Base-by-base conservation (phyloP, 2,113 vertebrate species). In the Laticauda laticaudata region DNA sequence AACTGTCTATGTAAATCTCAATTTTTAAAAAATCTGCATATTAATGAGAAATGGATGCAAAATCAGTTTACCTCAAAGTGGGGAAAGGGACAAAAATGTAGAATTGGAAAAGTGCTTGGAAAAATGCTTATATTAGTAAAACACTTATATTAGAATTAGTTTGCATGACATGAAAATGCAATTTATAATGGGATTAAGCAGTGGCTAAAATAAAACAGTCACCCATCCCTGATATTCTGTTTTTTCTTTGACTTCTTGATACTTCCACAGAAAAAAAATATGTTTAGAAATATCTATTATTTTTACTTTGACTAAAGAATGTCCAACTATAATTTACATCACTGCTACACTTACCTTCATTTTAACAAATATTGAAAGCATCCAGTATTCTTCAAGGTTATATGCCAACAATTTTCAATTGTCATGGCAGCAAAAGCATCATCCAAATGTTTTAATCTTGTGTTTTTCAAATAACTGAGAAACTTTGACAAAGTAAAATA, bases 401-500 rank as follows among this genome's bases (percentile, higher is more conserved):
- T 21, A 75, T 29, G 69, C 48, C 9, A 90, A 34, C 88, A 14
- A 21, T 92, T 26, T 93, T 75, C 12, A 87, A 34, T 53, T 90
- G 87, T 54, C 87, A 55, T 0, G 0, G 39, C 59, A 92, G 85
- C 89, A 87, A 26, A 61, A 21, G 75, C n/a, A 45, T 51, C 23
- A 20, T 48, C 45, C 15, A 51, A 57, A 3, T 18, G 14, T 43
- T 85, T 26, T 75, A 39, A 59, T 90, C 89, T 94, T 87, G n/a
- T 86, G 93, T 94, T 75, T 88, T 21, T 15, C 89, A 86, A 91
- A 87, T 91, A 92, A 95, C 56, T 94, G 93, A 92, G 64, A 94
- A 91, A 45, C 86, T 90, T 88, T 14, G 61, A 93, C 59, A 93
- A 93, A 93, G 91, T 94, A 95, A 92, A 92, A 97, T 92, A 93